Evolutionary conservation across 2,113 vertebrate species (phyloP), one percentile per base, ranked within the genome.

Genomic region (Alligator mississippiensis): DNA sequence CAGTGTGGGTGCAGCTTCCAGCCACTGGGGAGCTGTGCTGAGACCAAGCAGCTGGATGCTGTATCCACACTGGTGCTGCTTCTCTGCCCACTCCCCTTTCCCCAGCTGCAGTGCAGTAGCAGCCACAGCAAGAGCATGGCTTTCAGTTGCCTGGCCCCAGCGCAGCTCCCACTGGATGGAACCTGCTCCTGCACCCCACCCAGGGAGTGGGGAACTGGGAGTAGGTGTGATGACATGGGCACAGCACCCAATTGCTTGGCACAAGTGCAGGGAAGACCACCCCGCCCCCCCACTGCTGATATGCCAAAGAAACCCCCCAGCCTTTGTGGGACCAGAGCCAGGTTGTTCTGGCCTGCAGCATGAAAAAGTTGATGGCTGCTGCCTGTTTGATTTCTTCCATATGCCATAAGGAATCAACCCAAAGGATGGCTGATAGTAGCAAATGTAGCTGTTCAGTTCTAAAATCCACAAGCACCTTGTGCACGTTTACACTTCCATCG

Each of bases 401-500:
- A 34, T 34, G 34, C 47, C 47, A 2, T 47, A 47, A 47, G 47
- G 47, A 1, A 16, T 6, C 28, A 3, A 10, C 70, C 7, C 16
- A 18, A 76, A 11, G 27, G 34, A 24, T 57, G 47, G 7, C 47
- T 47, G 47, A 47, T 47, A 8, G 47, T 47, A 47, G 47, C 76
- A 25, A 14, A 25, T 11, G 30, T 82, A 84, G 68, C 64, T 86
- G 28, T 24, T 54, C 61, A 76, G 89, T 79, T 47, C 76, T 59
- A 13, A 72, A 80, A 38, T 4, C 72, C 68, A 55, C 0, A 1
- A 79, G 60, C 11, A 1, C 64, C 82, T 82, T 76, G n/a, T 79
- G 76, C 21, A 66, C 15, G 62, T 88, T 61, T 12, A 47, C 86
- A 89, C 87, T 94, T 90, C 59, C n/a, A 84, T 80, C 55, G 88